phyloP scores from a whole-genome alignment of 2,797 vertebrate species.

The Mus minutoides region DNA sequence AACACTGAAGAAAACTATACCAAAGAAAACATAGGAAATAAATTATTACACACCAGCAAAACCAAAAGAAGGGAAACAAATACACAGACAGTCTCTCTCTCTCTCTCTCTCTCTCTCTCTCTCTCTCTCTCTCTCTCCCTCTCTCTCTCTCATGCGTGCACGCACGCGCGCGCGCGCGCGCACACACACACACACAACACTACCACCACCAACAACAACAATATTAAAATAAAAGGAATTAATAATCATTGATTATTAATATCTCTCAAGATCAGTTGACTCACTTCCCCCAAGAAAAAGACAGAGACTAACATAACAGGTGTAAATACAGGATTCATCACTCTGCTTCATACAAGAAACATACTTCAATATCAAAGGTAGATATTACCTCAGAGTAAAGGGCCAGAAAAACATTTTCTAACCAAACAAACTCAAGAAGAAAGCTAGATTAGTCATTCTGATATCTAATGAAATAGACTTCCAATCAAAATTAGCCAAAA shows the following conservation, averaged over 20 bases:
- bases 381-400: too few species aligned
- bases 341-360: background rate
- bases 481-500: background rate
- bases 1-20: background rate
- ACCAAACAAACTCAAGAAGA: too few species aligned
- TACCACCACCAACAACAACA: background rate
- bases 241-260: background rate
- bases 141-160: too few species aligned
- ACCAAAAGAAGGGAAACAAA: background rate
- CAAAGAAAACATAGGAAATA: background rate
- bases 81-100: background rate
- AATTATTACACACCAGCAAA: background rate
- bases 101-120: too few species aligned
- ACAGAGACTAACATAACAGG: background rate
- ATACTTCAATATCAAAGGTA: background rate
- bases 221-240: background rate
- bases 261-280: background rate
- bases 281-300: background rate
- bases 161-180: too few species aligned
- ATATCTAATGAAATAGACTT: background rate
- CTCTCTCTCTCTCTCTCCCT: too few species aligned
- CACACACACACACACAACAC: background rate
- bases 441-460: too few species aligned
- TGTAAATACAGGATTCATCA: background rate
- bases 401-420: too few species aligned